phyloP scores from a whole-genome alignment of 1,140 invertebrate genomes.

The Chionoecetes opilio region DNA sequence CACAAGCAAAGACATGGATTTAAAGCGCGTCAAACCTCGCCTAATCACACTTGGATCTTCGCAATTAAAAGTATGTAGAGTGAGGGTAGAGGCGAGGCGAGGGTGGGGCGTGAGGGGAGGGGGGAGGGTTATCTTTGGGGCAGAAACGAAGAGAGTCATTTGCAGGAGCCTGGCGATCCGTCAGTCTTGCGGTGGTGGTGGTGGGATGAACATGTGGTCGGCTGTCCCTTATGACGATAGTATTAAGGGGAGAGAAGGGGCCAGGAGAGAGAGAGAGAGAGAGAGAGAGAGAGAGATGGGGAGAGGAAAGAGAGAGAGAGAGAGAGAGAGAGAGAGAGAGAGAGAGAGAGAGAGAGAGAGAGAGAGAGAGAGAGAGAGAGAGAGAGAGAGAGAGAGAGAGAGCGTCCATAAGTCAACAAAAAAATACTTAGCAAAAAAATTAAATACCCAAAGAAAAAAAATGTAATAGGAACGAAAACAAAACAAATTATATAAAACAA shows the following conservation, averaged over 20 bases:
- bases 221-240: conserved; percentile 29
- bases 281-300: conserved; percentile 52
- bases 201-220: not conserved
- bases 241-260: not conserved
- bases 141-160: no score
- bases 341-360: no score
- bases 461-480: not conserved
- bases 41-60: no score
- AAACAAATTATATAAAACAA: not conserved
- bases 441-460: not conserved
- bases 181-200: not conserved
- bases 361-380: no score
- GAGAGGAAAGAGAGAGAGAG: conserved; percentile 54
- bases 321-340: not conserved
- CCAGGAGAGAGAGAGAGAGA: not conserved
- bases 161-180: not conserved
- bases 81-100: no score
- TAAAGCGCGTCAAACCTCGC: no score
- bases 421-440: not conserved
- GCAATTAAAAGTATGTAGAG: no score
- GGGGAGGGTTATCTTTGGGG: no score
- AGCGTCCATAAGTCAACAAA: not conserved
- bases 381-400: no score
- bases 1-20: no score
- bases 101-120: no score